Evolutionary conservation across 2,797 vertebrate species (phyloP).

Genomic region (Myotis myotis): DNA sequence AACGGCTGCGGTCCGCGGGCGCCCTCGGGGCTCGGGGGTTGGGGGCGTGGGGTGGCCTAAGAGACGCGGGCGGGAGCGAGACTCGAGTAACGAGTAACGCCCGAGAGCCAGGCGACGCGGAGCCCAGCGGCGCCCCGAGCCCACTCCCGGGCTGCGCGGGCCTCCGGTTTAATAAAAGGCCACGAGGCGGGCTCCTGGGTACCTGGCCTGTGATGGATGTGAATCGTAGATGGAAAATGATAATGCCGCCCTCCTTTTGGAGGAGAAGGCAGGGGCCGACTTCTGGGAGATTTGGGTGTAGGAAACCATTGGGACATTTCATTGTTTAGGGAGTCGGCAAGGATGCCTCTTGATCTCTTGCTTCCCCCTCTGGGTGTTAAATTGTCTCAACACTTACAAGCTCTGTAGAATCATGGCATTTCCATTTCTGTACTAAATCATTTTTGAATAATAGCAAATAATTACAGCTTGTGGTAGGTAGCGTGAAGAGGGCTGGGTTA

Average conservation of each 20-base stretch:
- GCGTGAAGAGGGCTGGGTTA: background rate
- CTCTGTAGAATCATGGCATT: background rate
- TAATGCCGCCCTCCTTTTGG: background rate
- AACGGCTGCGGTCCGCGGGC: background rate
- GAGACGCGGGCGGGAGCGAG: background rate
- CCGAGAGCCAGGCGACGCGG: background rate
- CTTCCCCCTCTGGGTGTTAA: background rate
- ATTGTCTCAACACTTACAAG: background rate
- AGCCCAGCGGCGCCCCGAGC: background rate
- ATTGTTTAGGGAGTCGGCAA: background rate
- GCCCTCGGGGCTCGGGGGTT: background rate
- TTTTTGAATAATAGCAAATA: background rate
- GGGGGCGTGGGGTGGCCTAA: background rate
- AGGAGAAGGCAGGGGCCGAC: background rate
- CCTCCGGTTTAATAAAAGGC: background rate
- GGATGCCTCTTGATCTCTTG: background rate
- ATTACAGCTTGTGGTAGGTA: background rate
- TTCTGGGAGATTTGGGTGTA: background rate
- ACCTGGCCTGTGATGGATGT: background rate
- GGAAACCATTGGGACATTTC: background rate
- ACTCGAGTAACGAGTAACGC: background rate
- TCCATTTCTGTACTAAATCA: background rate
- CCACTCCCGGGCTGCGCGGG: background rate
- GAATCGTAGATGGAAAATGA: background rate
- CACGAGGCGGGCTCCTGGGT: background rate